phyloP scores from a whole-genome alignment of 2,113 vertebrate species.

The Cryptomyrus ogoouensis region DNA sequence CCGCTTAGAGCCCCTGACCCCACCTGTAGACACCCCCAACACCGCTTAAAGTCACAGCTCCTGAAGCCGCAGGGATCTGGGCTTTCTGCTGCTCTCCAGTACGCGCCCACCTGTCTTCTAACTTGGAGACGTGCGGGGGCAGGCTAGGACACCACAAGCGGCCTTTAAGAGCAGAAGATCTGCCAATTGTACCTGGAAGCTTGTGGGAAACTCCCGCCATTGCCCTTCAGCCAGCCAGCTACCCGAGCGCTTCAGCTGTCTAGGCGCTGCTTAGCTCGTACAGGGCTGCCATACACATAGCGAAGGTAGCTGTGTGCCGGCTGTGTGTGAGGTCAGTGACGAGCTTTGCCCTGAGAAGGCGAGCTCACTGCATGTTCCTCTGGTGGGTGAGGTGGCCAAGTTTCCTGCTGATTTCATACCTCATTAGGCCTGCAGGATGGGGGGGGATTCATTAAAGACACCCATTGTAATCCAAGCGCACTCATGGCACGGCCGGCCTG shows the following conservation, averaged over 20 bases:
- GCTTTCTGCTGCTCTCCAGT: not conserved
- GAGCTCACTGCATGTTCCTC: not conserved
- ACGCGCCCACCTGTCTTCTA: not conserved
- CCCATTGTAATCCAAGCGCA: not conserved
- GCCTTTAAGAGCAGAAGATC: not conserved
- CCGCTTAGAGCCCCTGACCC: not conserved
- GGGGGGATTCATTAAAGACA: not conserved
- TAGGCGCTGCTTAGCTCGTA: not conserved
- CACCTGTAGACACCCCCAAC: not conserved
- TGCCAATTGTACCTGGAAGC: not conserved
- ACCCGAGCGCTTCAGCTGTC: not conserved
- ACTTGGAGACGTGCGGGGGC: not conserved
- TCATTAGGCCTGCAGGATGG: not conserved
- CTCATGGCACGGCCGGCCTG: not conserved
- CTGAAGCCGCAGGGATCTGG: not conserved
- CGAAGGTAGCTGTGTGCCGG: not conserved
- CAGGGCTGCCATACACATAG: not conserved
- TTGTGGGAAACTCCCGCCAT: not conserved
- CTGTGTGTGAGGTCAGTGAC: not conserved
- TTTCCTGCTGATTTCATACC: constrained; percentile 4
- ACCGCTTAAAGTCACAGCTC: not conserved
- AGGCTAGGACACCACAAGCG: not conserved
- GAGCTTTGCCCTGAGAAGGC: not conserved
- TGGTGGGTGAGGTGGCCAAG: not conserved
- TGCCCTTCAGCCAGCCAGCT: not conserved